These are phyloP conservation scores for Sphaeramia orbicularis DNA, from an alignment of 2,797 vertebrate species.

Conservation along the genomic window DNA sequence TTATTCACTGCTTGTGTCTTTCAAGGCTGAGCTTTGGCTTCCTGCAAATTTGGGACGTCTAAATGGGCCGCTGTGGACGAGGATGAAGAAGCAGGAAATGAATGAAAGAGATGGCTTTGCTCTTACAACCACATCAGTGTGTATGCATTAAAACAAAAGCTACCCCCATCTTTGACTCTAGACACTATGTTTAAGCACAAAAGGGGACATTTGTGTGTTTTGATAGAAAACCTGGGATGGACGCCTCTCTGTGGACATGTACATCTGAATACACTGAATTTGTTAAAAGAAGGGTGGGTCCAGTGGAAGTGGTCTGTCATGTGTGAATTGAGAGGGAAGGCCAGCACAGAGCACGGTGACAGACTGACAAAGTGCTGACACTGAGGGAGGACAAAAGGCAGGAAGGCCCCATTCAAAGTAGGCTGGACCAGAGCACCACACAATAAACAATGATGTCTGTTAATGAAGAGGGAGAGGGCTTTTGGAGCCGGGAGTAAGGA, in stretches of 20 bases:
- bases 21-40: conserved; percentile 19
- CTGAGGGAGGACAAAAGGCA: conserved; percentile 15
- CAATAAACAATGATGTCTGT: conserved; percentile 6
- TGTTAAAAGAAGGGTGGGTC: conserved; percentile 16
- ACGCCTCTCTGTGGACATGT: conserved; percentile 6
- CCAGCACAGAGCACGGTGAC: conserved; percentile 2
- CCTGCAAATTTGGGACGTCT: conserved; percentile 13
- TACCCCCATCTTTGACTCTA: not conserved
- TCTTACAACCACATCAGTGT: conserved; percentile 1
- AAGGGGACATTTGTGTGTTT: not conserved
- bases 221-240: conserved; percentile 20
- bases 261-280: conserved; percentile 20
- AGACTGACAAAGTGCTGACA: conserved; percentile 23
- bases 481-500: not conserved
- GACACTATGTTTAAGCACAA: not conserved
- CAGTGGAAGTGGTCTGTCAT: not conserved
- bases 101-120: not conserved
- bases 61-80: conserved; percentile 19
- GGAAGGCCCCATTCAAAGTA: conserved; percentile 19
- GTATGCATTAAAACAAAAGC: conserved; percentile 8
- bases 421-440: not conserved
- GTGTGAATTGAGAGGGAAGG: conserved; percentile 18
- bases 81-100: conserved; percentile 17
- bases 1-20: conserved; percentile 22
- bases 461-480: not conserved